Percentiles rank a stretch among this genome's conserved stretches.
These are phyloP conservation scores for Colletes gigas DNA, from an alignment of 1,140 invertebrate genomes.

Conservation along the genomic window DNA sequence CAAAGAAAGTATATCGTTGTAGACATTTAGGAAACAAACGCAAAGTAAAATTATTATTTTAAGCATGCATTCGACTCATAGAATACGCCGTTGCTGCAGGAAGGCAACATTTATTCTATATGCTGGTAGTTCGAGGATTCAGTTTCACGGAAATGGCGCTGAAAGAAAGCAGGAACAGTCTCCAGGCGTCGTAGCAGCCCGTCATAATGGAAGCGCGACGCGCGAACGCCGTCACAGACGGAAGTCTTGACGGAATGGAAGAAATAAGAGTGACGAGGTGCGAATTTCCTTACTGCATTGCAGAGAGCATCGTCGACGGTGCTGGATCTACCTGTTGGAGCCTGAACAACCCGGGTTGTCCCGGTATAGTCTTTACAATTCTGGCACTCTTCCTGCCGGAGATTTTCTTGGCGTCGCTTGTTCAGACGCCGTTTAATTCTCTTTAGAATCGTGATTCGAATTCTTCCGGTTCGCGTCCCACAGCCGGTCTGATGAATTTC, in stretches of 20 bases:
- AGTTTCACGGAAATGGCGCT: too few species aligned
- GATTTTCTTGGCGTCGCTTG: conserved; percentile 39
- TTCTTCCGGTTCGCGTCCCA: conserved; percentile 27
- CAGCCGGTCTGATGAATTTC: not conserved
- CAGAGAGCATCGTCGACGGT: conserved; percentile 59
- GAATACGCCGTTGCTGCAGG: too few species aligned
- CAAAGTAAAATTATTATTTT: too few species aligned
- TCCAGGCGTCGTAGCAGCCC: too few species aligned
- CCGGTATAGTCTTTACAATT: conserved; percentile 36
- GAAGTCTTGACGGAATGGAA: conserved; percentile 31
- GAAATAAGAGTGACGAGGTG: conserved; percentile 38
- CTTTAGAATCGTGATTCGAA: conserved; percentile 39
- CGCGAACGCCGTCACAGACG: conserved; percentile 23
- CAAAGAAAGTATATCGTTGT: too few species aligned
- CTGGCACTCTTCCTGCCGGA: conserved; percentile 43
- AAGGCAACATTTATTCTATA: too few species aligned
- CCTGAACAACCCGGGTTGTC: conserved; percentile 16
- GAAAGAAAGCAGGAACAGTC: too few species aligned
- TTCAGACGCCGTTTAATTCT: conserved; percentile 36
- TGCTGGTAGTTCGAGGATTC: too few species aligned
- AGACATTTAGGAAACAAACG: too few species aligned
- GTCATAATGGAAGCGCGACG: too few species aligned
- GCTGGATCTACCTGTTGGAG: conserved; percentile 70
- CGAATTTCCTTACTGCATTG: conserved; percentile 62
- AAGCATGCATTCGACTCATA: too few species aligned